Conservation (phyloP, 2,888 invertebrate genomes). For the Anorthoa munda region DNA sequence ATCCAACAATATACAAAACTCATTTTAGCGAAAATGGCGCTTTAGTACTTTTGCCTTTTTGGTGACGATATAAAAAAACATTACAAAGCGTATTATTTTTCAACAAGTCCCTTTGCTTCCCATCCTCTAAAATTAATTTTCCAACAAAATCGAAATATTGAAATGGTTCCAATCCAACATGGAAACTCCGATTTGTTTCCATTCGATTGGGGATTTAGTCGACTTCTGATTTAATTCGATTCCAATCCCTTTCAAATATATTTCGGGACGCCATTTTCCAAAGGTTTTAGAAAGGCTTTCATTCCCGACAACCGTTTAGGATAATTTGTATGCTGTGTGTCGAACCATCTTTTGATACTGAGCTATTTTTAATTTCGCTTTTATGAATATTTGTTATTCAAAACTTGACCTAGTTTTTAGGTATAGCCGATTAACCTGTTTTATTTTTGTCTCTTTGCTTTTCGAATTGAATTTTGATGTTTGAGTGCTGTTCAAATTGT, state of each 20-base stretch:
- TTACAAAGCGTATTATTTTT: background rate
- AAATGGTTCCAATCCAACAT: conserved; percentile 20
- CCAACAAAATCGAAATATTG: conserved; percentile 20
- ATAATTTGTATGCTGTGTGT: conserved; percentile 38
- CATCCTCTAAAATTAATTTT: conserved; percentile 11
- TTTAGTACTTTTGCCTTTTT: no score
- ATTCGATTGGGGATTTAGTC: conserved; percentile 45
- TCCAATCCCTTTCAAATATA: conserved; percentile 38
- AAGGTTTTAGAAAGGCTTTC: conserved; percentile 26
- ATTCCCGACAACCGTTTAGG: conserved; percentile 2
- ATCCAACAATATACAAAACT: no score
- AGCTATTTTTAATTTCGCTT: conserved; percentile 28
- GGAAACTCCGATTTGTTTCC: conserved; percentile 34
- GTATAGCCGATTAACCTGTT: background rate
- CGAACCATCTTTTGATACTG: background rate
- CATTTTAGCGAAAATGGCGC: no score
- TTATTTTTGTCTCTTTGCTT: background rate
- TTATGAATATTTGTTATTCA: conserved; percentile 32
- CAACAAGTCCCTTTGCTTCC: background rate
- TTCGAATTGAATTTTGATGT: background rate
- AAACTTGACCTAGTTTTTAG: conserved; percentile 29
- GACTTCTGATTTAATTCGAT: conserved; percentile 48
- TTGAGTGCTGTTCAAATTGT: background rate
- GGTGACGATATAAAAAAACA: no score
- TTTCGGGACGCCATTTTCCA: conserved; percentile 33